Evolutionary conservation across 92 coral and sea anemone genomes (phyloP), one percentile per base, ranked within the genome.

Genomic region (Bergia puertoricense): DNA sequence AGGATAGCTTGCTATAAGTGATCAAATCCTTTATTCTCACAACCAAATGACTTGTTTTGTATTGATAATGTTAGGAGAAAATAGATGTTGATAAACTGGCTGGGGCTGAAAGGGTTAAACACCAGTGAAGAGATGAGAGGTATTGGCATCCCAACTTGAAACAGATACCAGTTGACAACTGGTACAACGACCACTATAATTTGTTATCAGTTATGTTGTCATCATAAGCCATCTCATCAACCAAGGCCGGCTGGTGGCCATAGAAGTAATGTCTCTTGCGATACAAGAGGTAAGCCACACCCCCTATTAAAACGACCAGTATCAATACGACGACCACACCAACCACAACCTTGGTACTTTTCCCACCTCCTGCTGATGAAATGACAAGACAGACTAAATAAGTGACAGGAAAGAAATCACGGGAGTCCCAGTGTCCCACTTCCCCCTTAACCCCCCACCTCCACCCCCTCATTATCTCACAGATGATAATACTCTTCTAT

Each of bases 181-280:
- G 20, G 74, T 14, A 10, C 36, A 5, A 45, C 8, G 8, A 51
- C 62, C 16, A 36, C 89, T 81, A 94, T 38, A 94, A 85, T 81
- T 81, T 91, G 20, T 91, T 89, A 67, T 94, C 94, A 82, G 77
- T 83, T 10, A 83, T 83, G 65, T 36, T 71, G 78, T 93, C 95
- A 20, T 91, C 90, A 69, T 82, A 88, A 18, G 89, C 98, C 56
- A 93, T 89, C 44, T 95, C 93, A n/a, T 95, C 93, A 3, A 95
- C 90, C 56, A 95, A 85, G 14, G 96, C 89, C 30, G 96, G 93
- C 7, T 90, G 91, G 41, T 90, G 94, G 18, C 93, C 91, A 72
- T 56, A n/a, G 81, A 75, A 93, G 40, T 77, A n/a, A 38, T 86
- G 89, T 30, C 98, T 82, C 79, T 88, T 90, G 74, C 94, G 92